Conservation (phyloP, 2,113 vertebrate genomes). For the Zosterops hypoxanthus region DNA sequence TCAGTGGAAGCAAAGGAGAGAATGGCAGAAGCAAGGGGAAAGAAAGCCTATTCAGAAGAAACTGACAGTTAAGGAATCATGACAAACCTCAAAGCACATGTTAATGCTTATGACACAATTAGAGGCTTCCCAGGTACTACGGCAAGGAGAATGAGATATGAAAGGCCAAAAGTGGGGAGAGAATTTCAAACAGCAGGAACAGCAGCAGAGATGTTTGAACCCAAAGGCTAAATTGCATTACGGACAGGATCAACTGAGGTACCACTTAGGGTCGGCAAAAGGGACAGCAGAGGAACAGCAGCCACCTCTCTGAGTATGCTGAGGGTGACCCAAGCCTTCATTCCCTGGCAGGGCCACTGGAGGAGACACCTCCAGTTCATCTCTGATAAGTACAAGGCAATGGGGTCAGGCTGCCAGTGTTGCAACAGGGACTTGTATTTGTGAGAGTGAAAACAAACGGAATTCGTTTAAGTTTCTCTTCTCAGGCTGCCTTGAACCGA, state of each 20-base stretch:
- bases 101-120: background rate
- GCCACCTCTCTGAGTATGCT: background rate
- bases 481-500: background rate
- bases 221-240: background rate
- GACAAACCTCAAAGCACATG: background rate
- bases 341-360: background rate
- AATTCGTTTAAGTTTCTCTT: background rate
- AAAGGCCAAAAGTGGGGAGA: background rate
- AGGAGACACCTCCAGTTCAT: background rate
- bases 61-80: background rate
- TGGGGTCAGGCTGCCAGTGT: background rate
- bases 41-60: background rate
- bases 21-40: background rate
- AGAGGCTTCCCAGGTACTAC: background rate
- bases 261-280: background rate
- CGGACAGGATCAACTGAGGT: background rate
- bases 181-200: background rate
- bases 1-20: background rate
- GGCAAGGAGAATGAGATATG: rapidly evolving
- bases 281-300: background rate
- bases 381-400: background rate
- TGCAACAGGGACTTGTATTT: background rate
- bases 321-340: background rate
- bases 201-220: background rate
- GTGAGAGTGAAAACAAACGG: background rate